phyloP scores from a whole-genome alignment of 2,888 invertebrate species.

The Linnaemya tessellans region DNA sequence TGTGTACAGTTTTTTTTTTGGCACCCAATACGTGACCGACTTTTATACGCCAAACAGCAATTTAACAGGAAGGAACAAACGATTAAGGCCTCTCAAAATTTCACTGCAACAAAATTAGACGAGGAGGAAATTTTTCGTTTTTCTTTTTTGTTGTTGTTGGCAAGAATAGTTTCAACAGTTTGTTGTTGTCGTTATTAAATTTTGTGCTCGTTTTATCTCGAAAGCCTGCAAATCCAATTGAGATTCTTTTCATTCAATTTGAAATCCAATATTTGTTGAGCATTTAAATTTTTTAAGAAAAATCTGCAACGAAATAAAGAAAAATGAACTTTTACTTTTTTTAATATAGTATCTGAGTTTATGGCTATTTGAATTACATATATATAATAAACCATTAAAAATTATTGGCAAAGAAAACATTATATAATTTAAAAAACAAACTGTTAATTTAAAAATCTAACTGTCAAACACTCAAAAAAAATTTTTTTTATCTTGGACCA shows the following conservation, averaged over 20 bases:
- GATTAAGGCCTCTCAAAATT: neutral
- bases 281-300: conserved; percentile 20
- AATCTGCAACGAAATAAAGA: conserved; percentile 45
- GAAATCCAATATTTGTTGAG: neutral
- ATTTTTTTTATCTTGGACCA: no score
- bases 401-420: no score
- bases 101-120: conserved; percentile 8
- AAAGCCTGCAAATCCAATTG: conserved; percentile 12
- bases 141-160: conserved; percentile 15
- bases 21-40: conserved; percentile 30
- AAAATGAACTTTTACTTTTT: neutral
- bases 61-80: conserved; percentile 36
- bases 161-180: neutral
- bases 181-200: neutral
- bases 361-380: neutral
- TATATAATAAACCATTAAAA: no score
- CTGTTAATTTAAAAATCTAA: no score
- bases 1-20: neutral
- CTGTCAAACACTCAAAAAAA: no score
- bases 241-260: neutral
- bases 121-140: neutral
- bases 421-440: no score
- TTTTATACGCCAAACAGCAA: conserved; percentile 14
- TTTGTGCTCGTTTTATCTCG: conserved; percentile 3
- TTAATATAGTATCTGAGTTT: neutral